Evolutionary conservation across 2,888 invertebrate genomes (phyloP).

Genomic region (Cataglyphis rosenhaueri): DNA sequence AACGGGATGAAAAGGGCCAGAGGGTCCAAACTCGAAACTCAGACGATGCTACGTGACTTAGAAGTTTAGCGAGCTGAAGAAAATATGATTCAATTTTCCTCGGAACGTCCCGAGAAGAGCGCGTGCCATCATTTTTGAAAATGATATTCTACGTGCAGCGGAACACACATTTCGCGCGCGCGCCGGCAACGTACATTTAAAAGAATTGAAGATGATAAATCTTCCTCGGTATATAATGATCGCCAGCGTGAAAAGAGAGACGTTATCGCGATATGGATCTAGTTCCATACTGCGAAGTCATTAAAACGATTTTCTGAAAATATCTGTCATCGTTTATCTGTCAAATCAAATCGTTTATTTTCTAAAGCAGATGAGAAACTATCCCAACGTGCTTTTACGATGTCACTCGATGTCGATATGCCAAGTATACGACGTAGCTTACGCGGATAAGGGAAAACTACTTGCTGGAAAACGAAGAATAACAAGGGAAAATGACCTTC

Average conservation of each 20-base stretch:
- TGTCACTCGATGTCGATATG: neutral
- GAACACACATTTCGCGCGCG: conserved; percentile 18
- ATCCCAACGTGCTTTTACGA: neutral
- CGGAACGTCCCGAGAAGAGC: conserved; percentile 38
- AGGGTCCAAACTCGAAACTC: conserved; percentile 38
- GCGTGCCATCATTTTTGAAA: conserved; percentile 50
- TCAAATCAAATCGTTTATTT: neutral
- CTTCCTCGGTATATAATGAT: conserved; percentile 17
- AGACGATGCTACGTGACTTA: conserved; percentile 47
- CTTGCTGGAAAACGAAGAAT: conserved; percentile 23
- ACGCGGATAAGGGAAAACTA: neutral
- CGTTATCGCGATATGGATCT: conserved; percentile 19
- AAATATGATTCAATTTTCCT: conserved; percentile 55
- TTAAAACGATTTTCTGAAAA: conserved; percentile 17
- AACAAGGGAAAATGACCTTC: conserved; percentile 7
- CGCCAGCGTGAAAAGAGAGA: neutral
- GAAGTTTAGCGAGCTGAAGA: conserved; percentile 47
- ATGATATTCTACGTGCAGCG: conserved; percentile 49
- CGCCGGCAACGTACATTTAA: conserved; percentile 31
- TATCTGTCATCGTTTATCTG: neutral
- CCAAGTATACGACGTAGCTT: neutral
- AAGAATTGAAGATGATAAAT: conserved; percentile 50
- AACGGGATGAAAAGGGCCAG: conserved; percentile 23
- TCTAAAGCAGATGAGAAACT: neutral
- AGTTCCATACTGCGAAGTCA: conserved; percentile 2